These are phyloP conservation scores for Cantharis nigra DNA, from an alignment of 2,888 invertebrate genomes.

Conservation along the genomic window DNA sequence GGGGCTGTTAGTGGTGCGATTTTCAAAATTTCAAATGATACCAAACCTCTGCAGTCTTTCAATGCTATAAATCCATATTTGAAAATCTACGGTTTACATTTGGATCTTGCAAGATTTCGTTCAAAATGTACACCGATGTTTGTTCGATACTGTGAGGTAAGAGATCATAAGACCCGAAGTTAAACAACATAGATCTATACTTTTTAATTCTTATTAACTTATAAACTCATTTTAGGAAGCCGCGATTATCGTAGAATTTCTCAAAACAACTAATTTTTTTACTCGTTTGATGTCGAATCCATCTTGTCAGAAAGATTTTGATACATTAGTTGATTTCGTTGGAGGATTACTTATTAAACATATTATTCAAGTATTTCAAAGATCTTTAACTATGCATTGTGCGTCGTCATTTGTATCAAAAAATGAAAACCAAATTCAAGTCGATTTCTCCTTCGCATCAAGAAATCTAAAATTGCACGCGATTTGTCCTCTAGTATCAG, in stretches of 20 bases:
- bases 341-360: neutral
- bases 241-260: neutral
- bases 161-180: no score
- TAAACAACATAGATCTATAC: no score
- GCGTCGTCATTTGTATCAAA: neutral
- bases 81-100: neutral
- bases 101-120: neutral
- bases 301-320: neutral
- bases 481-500: neutral
- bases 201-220: neutral
- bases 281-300: neutral
- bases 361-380: neutral
- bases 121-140: neutral
- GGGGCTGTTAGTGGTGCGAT: neutral
- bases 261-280: neutral
- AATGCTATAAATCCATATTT: neutral
- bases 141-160: neutral
- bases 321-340: neutral
- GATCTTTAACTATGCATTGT: neutral
- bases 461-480: neutral
- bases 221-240: neutral
- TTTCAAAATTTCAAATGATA: neutral
- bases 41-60: neutral
- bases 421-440: neutral
- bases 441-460: rapidly evolving